Evolutionary conservation across 2,797 vertebrate species (phyloP).

Genomic region (Characodon lateralis): DNA sequence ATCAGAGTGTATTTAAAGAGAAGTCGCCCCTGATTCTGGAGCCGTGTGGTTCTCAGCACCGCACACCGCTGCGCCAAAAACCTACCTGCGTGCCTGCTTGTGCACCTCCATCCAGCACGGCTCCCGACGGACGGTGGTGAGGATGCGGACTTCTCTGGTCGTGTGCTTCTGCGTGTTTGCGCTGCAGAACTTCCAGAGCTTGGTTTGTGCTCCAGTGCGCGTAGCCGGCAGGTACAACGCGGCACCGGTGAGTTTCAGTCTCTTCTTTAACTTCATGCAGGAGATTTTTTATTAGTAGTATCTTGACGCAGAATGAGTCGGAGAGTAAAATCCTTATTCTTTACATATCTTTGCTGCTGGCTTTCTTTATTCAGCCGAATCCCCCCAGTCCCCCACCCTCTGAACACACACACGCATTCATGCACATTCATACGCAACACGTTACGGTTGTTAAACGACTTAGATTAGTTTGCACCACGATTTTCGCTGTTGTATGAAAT

Average conservation of each 20-base stretch:
- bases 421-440: neutral
- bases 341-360: neutral
- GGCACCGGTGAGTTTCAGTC: conserved; percentile 70
- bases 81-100: conserved; percentile 22
- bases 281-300: too few relatives aligned
- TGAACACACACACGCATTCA: neutral
- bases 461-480: neutral
- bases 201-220: conserved; percentile 55
- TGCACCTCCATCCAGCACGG: conserved; percentile 32
- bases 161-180: conserved; percentile 65
- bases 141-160: conserved; percentile 70
- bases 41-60: conserved; percentile 41
- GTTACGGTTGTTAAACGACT: neutral
- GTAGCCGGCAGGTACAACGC: conserved; percentile 62
- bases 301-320: neutral
- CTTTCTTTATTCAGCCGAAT: neutral
- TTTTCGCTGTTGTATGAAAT: neutral
- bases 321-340: neutral
- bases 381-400: neutral
- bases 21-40: conserved; percentile 34
- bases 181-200: conserved; percentile 60
- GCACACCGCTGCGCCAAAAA: conserved; percentile 33
- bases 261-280: too few relatives aligned
- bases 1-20: conserved; percentile 75
- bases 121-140: conserved; percentile 42